phyloP scores from a whole-genome alignment of 2,113 vertebrate genomes.

The Setophaga petechia region DNA sequence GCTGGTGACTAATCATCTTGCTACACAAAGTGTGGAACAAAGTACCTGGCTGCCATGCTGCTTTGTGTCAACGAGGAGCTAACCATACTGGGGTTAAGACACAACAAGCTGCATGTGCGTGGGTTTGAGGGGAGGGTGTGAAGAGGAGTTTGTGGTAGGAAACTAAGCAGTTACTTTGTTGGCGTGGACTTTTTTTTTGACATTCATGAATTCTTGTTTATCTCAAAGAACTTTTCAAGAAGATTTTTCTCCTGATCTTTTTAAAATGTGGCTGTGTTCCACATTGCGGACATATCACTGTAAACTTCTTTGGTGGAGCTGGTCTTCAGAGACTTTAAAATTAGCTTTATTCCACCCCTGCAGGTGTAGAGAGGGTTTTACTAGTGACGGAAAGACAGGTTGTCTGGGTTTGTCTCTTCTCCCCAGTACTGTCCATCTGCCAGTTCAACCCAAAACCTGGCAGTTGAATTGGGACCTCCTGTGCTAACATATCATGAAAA shows the following conservation, averaged over 20 bases:
- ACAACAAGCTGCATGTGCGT: neutral
- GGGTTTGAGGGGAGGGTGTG: neutral
- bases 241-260: neutral
- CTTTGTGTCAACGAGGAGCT: neutral
- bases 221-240: neutral
- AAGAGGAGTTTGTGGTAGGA: constrained; percentile 47
- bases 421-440: neutral
- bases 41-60: neutral
- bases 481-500: neutral
- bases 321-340: constrained; percentile 17
- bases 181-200: neutral
- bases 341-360: neutral
- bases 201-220: constrained; percentile 8
- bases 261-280: neutral
- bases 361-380: neutral
- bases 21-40: neutral
- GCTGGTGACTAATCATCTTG: neutral
- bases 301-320: neutral
- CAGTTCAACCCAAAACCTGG: neutral
- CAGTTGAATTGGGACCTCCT: neutral
- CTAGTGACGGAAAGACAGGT: neutral
- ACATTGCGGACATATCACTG: neutral
- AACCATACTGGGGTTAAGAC: neutral
- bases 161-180: neutral
- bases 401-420: neutral